Evolutionary conservation across 2,888 invertebrate genomes (phyloP).

Genomic region (Ennomos erosarius): DNA sequence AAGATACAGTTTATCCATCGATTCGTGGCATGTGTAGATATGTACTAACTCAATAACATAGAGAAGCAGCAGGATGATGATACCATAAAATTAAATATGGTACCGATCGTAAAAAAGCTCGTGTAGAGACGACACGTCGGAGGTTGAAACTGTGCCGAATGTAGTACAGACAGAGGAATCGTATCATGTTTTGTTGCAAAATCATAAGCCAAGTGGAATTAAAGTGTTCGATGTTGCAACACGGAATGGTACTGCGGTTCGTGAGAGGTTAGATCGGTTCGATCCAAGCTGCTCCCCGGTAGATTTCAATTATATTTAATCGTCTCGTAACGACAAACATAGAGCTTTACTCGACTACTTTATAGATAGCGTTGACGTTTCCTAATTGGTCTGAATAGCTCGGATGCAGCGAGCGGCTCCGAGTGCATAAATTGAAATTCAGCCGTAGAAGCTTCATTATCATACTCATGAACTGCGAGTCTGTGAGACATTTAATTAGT

Average conservation of each 20-base stretch:
- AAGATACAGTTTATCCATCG: slow-evolving; percentile 55
- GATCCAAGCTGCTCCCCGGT: slow-evolving; percentile 55
- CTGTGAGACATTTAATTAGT: slow-evolving; percentile 11
- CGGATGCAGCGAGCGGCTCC: slow-evolving; percentile 14
- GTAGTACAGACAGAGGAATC: slow-evolving; percentile 46
- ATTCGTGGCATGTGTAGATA: slow-evolving; percentile 50
- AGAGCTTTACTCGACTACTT: slow-evolving; percentile 45
- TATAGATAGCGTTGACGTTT: slow-evolving; percentile 53
- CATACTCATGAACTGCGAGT: slow-evolving; percentile 13
- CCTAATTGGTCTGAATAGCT: slow-evolving; percentile 46
- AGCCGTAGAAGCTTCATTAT: slow-evolving; percentile 23
- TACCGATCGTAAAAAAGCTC: slow-evolving; percentile 2
- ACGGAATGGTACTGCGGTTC: slow-evolving; percentile 58
- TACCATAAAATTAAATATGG: background rate
- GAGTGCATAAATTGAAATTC: slow-evolving; percentile 22
- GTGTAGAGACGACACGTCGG: background rate
- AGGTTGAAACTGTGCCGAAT: slow-evolving; percentile 6
- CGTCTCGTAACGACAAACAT: slow-evolving; percentile 67
- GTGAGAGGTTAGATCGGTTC: slow-evolving; percentile 70
- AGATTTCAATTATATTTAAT: slow-evolving; percentile 72
- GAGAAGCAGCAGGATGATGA: slow-evolving; percentile 18
- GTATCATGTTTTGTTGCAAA: slow-evolving; percentile 57
- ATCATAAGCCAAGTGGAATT: slow-evolving; percentile 50
- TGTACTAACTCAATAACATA: slow-evolving; percentile 42
- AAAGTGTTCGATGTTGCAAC: slow-evolving; percentile 58